phyloP scores from a whole-genome alignment of 2,797 vertebrate genomes.

The Sebastes nivosus region DNA sequence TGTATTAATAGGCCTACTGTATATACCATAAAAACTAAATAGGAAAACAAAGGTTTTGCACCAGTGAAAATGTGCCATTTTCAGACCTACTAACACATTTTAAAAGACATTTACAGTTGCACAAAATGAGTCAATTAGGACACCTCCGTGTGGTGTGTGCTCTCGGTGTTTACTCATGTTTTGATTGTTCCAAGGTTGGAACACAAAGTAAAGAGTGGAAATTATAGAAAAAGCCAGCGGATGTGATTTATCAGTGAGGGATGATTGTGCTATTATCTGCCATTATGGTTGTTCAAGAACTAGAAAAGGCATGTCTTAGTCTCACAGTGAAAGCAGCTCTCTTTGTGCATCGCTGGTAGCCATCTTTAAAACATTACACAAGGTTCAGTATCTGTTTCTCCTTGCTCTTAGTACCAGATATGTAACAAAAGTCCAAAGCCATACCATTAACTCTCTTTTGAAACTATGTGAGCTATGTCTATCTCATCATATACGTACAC shows the following conservation, averaged over 20 bases:
- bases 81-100: background rate
- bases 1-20: background rate
- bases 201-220: conserved; percentile 4
- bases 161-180: conserved; percentile 6
- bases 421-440: background rate
- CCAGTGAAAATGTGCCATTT: background rate
- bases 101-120: background rate
- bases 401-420: background rate
- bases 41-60: background rate
- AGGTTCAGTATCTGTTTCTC: conserved; percentile 7
- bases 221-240: background rate
- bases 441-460: background rate
- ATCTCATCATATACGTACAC: background rate
- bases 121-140: conserved; percentile 1
- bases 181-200: conserved; percentile 18
- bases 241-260: conserved; percentile 30
- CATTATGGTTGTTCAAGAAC: conserved; percentile 6
- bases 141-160: background rate
- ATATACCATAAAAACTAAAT: background rate
- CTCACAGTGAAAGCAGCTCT: background rate
- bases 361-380: conserved; percentile 9
- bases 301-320: conserved; percentile 5
- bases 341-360: background rate
- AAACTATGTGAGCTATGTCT: background rate
- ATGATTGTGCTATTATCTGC: conserved; percentile 26